Percentiles rank a stretch among this genome's conserved stretches.
phyloP scores from a whole-genome alignment of 1,140 invertebrate genomes.

The Formica selysi region DNA sequence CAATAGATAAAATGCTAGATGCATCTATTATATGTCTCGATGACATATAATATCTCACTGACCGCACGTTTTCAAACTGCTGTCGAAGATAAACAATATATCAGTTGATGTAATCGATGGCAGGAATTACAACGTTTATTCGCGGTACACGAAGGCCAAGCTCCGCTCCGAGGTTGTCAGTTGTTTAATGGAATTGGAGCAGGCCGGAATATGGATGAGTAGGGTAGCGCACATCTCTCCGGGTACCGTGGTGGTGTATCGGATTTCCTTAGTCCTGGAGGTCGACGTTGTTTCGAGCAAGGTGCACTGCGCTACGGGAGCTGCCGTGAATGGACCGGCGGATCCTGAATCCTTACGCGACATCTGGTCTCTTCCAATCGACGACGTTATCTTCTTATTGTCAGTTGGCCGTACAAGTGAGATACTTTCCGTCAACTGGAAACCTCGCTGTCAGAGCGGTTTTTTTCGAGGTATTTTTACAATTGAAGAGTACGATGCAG shows the following conservation, averaged over 20 bases:
- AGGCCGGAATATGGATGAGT: conserved; percentile 62
- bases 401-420: conserved; percentile 37
- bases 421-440: conserved; percentile 1
- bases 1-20: background rate
- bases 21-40: background rate
- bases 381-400: conserved; percentile 67
- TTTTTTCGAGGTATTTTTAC: background rate
- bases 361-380: conserved; percentile 76
- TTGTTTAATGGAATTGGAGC: conserved; percentile 56
- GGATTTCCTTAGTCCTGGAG: conserved; percentile 80
- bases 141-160: background rate
- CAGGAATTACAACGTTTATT: background rate
- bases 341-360: conserved; percentile 78
- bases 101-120: background rate
- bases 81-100: background rate
- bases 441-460: background rate
- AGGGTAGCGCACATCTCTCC: conserved; percentile 52
- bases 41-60: background rate
- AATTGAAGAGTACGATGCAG: background rate
- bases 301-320: conserved; percentile 70
- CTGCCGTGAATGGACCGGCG: conserved; percentile 77
- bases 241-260: conserved; percentile 71
- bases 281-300: conserved; percentile 77
- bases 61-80: background rate
- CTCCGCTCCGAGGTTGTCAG: background rate